These are phyloP conservation scores for Camponotus floridanus DNA, from an alignment of 1,140 invertebrate species.

Conservation along the genomic window DNA sequence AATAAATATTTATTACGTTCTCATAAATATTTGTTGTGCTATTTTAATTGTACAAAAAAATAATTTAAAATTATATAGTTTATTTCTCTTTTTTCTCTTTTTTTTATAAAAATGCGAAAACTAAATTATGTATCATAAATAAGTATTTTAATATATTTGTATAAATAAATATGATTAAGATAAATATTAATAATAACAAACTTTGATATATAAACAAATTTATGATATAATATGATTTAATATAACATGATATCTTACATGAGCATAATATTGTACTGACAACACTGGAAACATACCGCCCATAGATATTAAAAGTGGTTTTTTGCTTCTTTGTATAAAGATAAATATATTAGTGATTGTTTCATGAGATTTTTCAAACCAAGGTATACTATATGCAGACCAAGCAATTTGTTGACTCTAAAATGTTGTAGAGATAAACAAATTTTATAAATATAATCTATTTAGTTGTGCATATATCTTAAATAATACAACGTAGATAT, in stretches of 20 bases:
- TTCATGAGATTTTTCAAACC: background rate
- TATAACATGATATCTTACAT: slow-evolving; percentile 64
- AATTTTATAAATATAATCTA: background rate
- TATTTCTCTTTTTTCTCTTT: too few relatives aligned
- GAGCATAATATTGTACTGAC: slow-evolving; percentile 73
- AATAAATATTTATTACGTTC: too few relatives aligned
- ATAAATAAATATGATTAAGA: too few relatives aligned
- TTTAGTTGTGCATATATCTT: too few relatives aligned
- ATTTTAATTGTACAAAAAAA: background rate
- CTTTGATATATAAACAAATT: too few relatives aligned
- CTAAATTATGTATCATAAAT: too few relatives aligned
- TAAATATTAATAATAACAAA: too few relatives aligned
- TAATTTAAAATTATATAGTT: background rate
- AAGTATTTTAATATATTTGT: too few relatives aligned
- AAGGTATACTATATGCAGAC: slow-evolving; percentile 31
- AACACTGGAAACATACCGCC: slow-evolving; percentile 67
- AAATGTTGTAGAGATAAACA: slow-evolving; percentile 1
- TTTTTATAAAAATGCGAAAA: too few relatives aligned
- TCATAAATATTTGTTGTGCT: background rate
- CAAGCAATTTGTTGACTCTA: slow-evolving; percentile 49
- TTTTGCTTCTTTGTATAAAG: slow-evolving; percentile 71
- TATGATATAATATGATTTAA: background rate
- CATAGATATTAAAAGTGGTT: slow-evolving; percentile 73
- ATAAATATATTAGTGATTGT: slow-evolving; percentile 36
- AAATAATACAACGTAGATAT: background rate